Evolutionary conservation across 2,797 vertebrate species (phyloP).

Genomic region (Petrocephalus schoutedeni): DNA sequence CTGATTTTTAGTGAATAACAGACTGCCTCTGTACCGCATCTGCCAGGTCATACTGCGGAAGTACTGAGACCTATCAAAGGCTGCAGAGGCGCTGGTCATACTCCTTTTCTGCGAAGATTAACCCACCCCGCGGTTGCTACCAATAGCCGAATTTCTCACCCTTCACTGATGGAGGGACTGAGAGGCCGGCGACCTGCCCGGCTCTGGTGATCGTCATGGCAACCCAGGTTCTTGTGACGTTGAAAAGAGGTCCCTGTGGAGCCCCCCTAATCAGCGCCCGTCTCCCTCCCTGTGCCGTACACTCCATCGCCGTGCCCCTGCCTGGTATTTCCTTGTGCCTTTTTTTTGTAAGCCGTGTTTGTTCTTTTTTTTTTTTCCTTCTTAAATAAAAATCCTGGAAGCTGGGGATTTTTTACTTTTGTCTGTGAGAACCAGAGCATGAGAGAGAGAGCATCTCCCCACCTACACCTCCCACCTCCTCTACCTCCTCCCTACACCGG

Average conservation of each 20-base stretch:
- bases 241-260: background rate
- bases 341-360: background rate
- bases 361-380: background rate
- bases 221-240: background rate
- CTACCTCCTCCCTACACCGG: background rate
- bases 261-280: background rate
- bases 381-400: background rate
- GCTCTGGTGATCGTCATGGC: background rate
- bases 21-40: no score
- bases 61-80: background rate
- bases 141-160: background rate
- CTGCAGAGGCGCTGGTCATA: background rate
- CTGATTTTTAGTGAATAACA: constrained; percentile 21
- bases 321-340: constrained; percentile 1
- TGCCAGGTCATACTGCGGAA: background rate
- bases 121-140: constrained; percentile 22
- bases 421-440: background rate
- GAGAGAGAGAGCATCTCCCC: background rate
- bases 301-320: background rate
- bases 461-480: background rate
- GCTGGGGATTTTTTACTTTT: constrained; percentile 10
- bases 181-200: background rate
- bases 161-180: background rate
- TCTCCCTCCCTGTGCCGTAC: background rate
- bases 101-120: constrained; percentile 33